Evolutionary conservation across 2,888 invertebrate species (phyloP).

Genomic region (Boloria selene): DNA sequence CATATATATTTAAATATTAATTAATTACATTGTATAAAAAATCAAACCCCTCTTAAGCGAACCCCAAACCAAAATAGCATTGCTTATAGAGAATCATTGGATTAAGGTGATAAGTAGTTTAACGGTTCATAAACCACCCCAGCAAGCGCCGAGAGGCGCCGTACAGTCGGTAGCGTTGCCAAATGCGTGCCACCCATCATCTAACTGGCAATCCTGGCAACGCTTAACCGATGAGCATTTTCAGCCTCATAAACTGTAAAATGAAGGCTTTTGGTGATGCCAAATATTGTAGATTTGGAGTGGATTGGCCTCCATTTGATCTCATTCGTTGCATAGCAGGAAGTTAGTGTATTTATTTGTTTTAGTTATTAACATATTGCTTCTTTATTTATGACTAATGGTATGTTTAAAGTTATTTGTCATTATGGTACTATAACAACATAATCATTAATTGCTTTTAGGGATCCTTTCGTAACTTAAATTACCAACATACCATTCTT

Average conservation of each 20-base stretch:
- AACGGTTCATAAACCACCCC: constrained; percentile 78
- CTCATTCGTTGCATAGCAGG: constrained; percentile 12
- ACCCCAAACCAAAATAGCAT: constrained; percentile 4
- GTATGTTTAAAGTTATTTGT: background rate
- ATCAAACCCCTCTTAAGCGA: constrained; percentile 8
- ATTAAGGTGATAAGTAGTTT: constrained; percentile 81
- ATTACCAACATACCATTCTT: too few species aligned
- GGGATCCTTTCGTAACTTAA: too few species aligned
- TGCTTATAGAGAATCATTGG: constrained; percentile 50
- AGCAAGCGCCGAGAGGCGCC: constrained; percentile 64
- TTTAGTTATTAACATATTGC: background rate
- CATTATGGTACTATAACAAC: too few species aligned
- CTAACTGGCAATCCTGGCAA: constrained; percentile 66
- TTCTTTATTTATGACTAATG: background rate
- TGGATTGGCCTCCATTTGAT: constrained; percentile 19
- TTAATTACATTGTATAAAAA: background rate
- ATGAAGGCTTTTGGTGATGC: constrained; percentile 44
- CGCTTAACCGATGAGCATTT: constrained; percentile 68
- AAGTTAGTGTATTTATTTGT: background rate
- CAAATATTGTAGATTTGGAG: constrained; percentile 40
- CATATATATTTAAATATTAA: background rate
- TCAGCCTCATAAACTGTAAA: constrained; percentile 63
- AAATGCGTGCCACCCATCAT: constrained; percentile 72
- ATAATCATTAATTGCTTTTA: too few species aligned
- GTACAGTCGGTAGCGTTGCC: constrained; percentile 64